Evolutionary conservation across 1,140 invertebrate species (phyloP), one percentile per base, ranked within the genome.

Genomic region (Cyphomyrmex costatus): DNA sequence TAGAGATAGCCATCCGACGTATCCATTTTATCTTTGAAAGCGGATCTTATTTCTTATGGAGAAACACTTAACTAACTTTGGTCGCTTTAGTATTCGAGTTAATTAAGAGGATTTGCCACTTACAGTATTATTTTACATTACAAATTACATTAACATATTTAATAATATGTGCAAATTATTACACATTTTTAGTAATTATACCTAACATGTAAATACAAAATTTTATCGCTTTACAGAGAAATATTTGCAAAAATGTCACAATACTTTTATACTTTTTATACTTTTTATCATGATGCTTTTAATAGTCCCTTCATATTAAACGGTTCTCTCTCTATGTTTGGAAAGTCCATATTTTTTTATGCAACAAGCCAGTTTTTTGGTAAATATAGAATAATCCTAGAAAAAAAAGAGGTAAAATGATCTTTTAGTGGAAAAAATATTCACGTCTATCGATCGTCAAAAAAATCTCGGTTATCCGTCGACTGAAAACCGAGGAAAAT

Each of bases 401-500:
- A 16, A 21, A 51, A 42, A 27, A 46, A 21, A 42, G 0, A 14
- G 16, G 7, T 58, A 10, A 85, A 65, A 60, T 21, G 24, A 58
- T 65, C 19, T 42, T 65, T 65, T 30, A 36, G 12, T 19, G n/a
- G 71, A 46, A 83, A 73, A 82, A 46, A 83, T 61, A 42, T 46
- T 21, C 19, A 7, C 27, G 14, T 61, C 14, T 30, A 74, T 66
- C 14, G 61, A 21, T 79, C 19, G 61, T 19, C 51, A 21, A 30
- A 68, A 65, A 80, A 68, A 68, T 80, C 27, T 58, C 74, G 24
- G 63, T 58, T 49, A 42, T 24, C 30, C 46, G 51, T 61, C 16
- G 36, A 36, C n/a, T 61, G 46, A 51, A 74, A 84, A 84, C 56
- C 30, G 21, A 53, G 30, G 61, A 56, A 78, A 78, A 79, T 58